Percentiles rank a stretch among this genome's conserved stretches.
Conservation (phyloP, 1,140 invertebrate genomes). For the Pectinophora gossypiella region DNA sequence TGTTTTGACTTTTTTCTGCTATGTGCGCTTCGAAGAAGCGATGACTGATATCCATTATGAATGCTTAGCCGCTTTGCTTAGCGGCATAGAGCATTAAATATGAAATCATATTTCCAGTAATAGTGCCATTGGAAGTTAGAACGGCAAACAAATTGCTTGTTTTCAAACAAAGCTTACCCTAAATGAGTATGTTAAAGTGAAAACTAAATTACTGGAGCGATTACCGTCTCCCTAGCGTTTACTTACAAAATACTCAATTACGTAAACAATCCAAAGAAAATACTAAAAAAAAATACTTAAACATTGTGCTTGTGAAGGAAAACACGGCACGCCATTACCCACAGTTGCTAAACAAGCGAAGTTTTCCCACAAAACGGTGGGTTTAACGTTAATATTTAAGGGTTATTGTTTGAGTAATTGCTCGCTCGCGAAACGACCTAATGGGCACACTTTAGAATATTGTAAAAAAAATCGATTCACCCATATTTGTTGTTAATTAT, state of each 20-base stretch:
- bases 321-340: conserved; percentile 49
- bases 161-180: conserved; percentile 1
- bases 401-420: conserved; percentile 60
- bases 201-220: conserved; percentile 50
- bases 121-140: not conserved
- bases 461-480: conserved; percentile 63
- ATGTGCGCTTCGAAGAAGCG: conserved; percentile 19
- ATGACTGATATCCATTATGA: too few relatives aligned
- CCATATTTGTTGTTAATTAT: conserved; percentile 74
- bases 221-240: conserved; percentile 51
- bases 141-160: not conserved
- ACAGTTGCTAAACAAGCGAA: conserved; percentile 62
- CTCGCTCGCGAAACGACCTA: conserved; percentile 48
- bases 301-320: conserved; percentile 51
- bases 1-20: conserved; percentile 21
- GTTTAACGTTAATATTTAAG: conserved; percentile 62
- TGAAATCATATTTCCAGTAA: conserved; percentile 18
- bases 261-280: conserved; percentile 52
- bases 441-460: conserved; percentile 41
- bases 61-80: not conserved
- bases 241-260: conserved; percentile 66
- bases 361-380: conserved; percentile 62
- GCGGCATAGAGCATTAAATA: conserved; percentile 25
- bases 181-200: conserved; percentile 15
- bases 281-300: conserved; percentile 35